These are phyloP conservation scores for Amiota mariae DNA, from an alignment of 2,888 invertebrate species.

Conservation along the genomic window DNA sequence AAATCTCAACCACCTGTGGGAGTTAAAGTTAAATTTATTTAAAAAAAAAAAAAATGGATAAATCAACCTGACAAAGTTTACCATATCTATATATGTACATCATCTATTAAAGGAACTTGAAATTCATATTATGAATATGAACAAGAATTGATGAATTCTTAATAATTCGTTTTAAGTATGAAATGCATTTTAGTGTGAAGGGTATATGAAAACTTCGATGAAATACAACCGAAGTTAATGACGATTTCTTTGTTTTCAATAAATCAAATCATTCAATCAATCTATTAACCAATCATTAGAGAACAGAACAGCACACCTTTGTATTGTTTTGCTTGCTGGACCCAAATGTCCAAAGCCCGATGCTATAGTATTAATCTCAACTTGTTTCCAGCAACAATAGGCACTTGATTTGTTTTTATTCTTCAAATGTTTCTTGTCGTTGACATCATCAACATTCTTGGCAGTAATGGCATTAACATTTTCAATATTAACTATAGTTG, in stretches of 20 bases:
- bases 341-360: slow-evolving; percentile 96
- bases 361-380: slow-evolving; percentile 98
- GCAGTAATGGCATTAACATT: not conserved
- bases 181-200: not conserved
- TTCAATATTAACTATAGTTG: not conserved
- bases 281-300: slow-evolving; percentile 16
- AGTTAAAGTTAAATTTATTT: too few relatives aligned
- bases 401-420: slow-evolving; percentile 65
- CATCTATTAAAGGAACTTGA: too few relatives aligned
- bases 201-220: not conserved
- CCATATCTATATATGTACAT: too few relatives aligned
- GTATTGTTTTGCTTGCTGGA: slow-evolving; percentile 84
- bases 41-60: too few relatives aligned
- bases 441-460: not conserved
- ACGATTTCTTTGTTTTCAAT: too few relatives aligned
- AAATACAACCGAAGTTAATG: too few relatives aligned
- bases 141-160: too few relatives aligned
- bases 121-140: too few relatives aligned
- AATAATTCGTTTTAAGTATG: too few relatives aligned
- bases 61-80: too few relatives aligned
- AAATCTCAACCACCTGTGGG: too few relatives aligned
- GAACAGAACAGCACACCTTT: slow-evolving; percentile 78
- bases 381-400: slow-evolving; percentile 88
- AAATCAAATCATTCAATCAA: not conserved
- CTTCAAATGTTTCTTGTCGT: too few relatives aligned